Percentiles rank a stretch among this genome's conserved stretches.
phyloP scores from a whole-genome alignment of 53 echinoderm and acorn worm species.

The Antedon mediterranea region DNA sequence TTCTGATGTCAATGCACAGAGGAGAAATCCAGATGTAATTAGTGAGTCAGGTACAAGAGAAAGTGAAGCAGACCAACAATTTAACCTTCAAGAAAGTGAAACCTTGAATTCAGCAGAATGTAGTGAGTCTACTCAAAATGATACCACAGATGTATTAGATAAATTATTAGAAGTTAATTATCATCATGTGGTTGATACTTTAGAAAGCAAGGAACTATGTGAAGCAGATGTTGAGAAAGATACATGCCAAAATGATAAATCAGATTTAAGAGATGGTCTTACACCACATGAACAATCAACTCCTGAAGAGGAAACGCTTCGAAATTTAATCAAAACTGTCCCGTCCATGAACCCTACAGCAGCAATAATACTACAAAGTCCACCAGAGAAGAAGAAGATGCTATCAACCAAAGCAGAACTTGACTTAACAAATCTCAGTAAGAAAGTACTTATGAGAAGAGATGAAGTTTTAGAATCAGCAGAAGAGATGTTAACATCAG shows the following conservation, averaged over 20 bases:
- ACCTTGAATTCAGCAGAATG: background rate
- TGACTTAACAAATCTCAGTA: constrained; percentile 69
- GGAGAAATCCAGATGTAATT: background rate
- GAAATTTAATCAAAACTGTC: background rate
- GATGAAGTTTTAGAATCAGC: constrained; percentile 88
- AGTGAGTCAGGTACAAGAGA: background rate
- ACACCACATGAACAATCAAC: background rate
- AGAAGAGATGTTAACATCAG: constrained; percentile 87
- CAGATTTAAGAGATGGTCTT: background rate
- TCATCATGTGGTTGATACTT: background rate
- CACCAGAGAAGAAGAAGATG: background rate
- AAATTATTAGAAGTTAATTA: background rate
- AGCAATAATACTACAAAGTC: background rate
- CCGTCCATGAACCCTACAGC: background rate
- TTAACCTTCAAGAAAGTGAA: background rate
- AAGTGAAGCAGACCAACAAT: background rate
- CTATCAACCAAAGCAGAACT: constrained; percentile 9
- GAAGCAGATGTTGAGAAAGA: background rate
- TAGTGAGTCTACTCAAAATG: background rate
- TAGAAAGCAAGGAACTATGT: background rate
- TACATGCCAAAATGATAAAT: background rate
- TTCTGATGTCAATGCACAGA: background rate
- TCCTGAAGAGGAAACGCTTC: background rate
- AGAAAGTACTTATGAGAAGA: constrained; percentile 85
- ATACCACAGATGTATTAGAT: background rate